Evolutionary conservation across 2,888 invertebrate genomes (phyloP), one percentile per base, ranked within the genome.

Genomic region (Zelleria hepariella): DNA sequence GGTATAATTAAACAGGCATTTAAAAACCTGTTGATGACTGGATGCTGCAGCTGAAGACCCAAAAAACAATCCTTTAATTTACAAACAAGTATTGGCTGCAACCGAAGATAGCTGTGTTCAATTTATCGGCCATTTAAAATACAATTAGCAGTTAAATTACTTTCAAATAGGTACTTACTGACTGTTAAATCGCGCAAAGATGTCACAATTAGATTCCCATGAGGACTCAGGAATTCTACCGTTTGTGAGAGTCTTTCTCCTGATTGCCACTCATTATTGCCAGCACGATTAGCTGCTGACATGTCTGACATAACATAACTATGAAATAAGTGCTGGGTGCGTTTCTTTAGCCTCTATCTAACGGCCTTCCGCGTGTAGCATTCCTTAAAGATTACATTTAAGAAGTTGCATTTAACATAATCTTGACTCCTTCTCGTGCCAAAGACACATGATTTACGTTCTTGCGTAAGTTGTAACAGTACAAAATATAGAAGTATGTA

Each of bases 281-380:
- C n/a, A 54, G 54, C 10, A 7, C 47, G 48, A 48, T 57, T 57
- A 57, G 57, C 18, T n/a, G 15, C 32, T 24, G 54, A 54, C 54
- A n/a, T n/a, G n/a, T n/a, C n/a, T n/a, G n/a, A n/a, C n/a, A n/a
- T n/a, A n/a, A n/a, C n/a, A 25, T 26, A 54, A 48, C 57, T 57
- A 57, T 57, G 47, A 47, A 57, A 25, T 49, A 49, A 20, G 21
- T 49, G 18, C 49, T 54, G 26, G 24, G 26, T 25, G 26, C n/a
- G n/a, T 25, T 25, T 21, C 15, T 47, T 57, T n/a, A 57, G 7
- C 27, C 26, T 15, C 32, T 5, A 15, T 15, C 32, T 42, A 42
- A 42, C n/a, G 15, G 27, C 18, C 63, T 68, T 67, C 65, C 68
- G 66, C 8, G 51, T 62, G 62, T 68, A 24, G 60, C n/a, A 64